Percentiles rank a stretch among this genome's conserved stretches.
Conservation (phyloP, 2,888 invertebrate species). For the Hofmannophila pseudospretella region DNA sequence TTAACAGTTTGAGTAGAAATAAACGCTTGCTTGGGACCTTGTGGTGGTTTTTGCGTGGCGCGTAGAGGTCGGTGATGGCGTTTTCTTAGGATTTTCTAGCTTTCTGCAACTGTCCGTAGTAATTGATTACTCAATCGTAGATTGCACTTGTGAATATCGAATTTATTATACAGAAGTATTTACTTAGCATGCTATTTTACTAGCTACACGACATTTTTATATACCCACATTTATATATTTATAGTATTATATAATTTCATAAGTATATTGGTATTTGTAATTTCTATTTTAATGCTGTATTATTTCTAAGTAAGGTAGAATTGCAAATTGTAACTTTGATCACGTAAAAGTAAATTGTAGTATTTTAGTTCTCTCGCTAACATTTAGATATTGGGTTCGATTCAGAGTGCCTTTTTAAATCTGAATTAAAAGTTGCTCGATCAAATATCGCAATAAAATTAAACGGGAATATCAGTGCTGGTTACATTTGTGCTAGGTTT, state of each 20-base stretch:
- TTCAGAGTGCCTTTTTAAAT: too few species aligned
- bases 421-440: too few species aligned
- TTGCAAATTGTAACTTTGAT: too few species aligned
- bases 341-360: neutral
- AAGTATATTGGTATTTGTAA: too few species aligned
- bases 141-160: conserved; percentile 19
- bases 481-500: too few species aligned
- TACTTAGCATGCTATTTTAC: conserved; percentile 22
- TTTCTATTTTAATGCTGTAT: too few species aligned
- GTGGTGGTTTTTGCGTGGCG: conserved; percentile 41
- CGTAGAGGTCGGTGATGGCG: conserved; percentile 53
- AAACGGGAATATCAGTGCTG: too few species aligned
- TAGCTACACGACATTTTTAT: conserved; percentile 13
- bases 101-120: conserved; percentile 9
- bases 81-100: conserved; percentile 6
- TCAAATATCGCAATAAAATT: too few species aligned
- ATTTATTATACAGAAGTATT: neutral
- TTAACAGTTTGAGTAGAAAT: conserved; percentile 55
- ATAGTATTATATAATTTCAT: neutral
- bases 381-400: neutral
- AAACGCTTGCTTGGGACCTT: conserved; percentile 67
- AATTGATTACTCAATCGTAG: conserved; percentile 13
- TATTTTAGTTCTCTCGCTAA: neutral
- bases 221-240: conserved; percentile 5
- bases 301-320: too few species aligned